Evolutionary conservation across 2,113 vertebrate genomes (phyloP), one percentile per base, ranked within the genome.

Genomic region (Centrocercus urophasianus): DNA sequence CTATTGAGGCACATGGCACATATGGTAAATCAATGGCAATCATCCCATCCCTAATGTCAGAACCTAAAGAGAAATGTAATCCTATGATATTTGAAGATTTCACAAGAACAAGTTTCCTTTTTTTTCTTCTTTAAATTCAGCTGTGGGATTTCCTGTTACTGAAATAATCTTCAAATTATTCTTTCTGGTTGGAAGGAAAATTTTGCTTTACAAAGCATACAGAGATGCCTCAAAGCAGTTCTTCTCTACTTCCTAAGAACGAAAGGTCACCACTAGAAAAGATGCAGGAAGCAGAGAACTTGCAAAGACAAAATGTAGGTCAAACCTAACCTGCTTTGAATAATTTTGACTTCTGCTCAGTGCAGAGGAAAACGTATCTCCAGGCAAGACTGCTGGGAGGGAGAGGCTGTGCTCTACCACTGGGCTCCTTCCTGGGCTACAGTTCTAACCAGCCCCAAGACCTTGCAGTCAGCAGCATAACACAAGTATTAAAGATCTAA

Each of bases 231-330:
- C 84, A 90, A 87, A 96, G 84, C 25, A 57, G 27, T 63, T 87
- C 42, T 74, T 47, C 67, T 24, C 52, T 65, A 48, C 48, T 43
- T 90, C 74, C 42, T 48, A 52, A 36, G 92, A 94, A 92, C 77
- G 93, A 93, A 96, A 95, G 61, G 92, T 94, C 69, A 78, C 38
- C 8, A 7, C 38, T 24, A 84, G 59, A 79, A 89, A 74, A 90
- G 78, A 11, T 0, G 2, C 66, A 92, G 83, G 90, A 93, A 88
- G 70, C 70, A 77, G 54, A 74, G 71, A 89, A 84, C 66, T 66
- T 73, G 54, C 66, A 66, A 65, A 32, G 74, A 89, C 83, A 73
- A 87, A 96, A 96, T 73, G 74, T 92, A 96, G 89, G 90, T 96
- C 92, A 95, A 28, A 7, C 6, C 66, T 42, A 6, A 38, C 52